Percentiles rank a stretch among this genome's conserved stretches.
Conservation (phyloP, 2,797 vertebrate species). For the Percopsis omiscomaycus region DNA sequence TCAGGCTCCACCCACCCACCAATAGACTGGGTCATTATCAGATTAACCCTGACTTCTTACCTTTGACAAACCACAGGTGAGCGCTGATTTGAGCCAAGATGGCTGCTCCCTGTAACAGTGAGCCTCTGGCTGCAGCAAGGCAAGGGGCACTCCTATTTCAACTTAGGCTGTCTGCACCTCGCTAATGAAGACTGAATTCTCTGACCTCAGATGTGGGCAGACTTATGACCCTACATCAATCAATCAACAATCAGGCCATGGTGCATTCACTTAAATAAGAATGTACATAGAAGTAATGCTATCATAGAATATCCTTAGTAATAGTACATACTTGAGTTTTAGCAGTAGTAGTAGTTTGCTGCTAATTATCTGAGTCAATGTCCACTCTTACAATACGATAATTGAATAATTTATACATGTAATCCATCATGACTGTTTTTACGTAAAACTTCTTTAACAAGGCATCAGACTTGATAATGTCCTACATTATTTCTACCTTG, state of each 20-base stretch:
- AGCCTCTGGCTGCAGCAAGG: constrained; percentile 29
- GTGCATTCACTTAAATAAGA: constrained; percentile 1
- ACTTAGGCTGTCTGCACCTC: constrained; percentile 63
- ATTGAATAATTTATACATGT: too few relatives aligned
- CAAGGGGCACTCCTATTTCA: constrained; percentile 39
- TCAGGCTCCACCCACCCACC: not conserved
- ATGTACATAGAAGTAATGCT: not conserved
- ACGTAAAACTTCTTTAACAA: not conserved
- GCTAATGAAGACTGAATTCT: constrained; percentile 58
- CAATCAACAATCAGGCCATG: constrained; percentile 3
- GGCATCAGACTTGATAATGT: not conserved
- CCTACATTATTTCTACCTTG: not conserved
- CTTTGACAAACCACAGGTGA: constrained; percentile 46
- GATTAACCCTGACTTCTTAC: constrained; percentile 60
- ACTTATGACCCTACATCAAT: constrained; percentile 34
- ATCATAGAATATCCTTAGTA: not conserved
- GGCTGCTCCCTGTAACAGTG: constrained; percentile 34
- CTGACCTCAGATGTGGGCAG: constrained; percentile 34
- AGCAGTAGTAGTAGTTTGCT: not conserved
- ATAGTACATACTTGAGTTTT: constrained; percentile 1
- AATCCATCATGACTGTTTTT: too few relatives aligned
- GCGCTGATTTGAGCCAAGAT: constrained; percentile 53
- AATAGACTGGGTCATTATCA: constrained; percentile 33
- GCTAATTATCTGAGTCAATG: not conserved
- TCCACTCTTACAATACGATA: not conserved